Conservation (phyloP, 2,797 vertebrate species). For the Buphagus erythrorhynchus region DNA sequence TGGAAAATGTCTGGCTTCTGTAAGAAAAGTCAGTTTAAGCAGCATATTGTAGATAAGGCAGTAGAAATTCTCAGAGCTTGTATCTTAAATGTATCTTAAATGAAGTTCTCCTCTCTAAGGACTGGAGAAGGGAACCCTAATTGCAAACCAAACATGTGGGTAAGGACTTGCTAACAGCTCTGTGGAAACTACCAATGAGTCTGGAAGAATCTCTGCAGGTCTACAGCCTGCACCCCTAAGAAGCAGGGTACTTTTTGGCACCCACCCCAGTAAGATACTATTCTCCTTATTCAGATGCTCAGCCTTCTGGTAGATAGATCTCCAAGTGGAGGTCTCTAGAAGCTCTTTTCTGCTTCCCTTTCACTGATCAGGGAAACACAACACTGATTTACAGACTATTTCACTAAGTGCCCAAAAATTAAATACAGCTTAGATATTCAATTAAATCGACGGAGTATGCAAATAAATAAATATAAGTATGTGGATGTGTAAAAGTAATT, state of each 20-base stretch:
- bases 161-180: neutral
- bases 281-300: neutral
- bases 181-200: fast-evolving
- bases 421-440: neutral
- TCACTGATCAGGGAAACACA: neutral
- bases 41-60: neutral
- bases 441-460: neutral
- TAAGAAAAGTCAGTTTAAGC: neutral
- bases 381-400: neutral
- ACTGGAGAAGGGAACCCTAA: fast-evolving
- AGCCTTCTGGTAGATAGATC: neutral
- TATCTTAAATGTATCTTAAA: neutral
- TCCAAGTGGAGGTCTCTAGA: neutral
- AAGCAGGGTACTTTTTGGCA: neutral
- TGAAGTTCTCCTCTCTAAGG: neutral
- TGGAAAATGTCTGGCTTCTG: neutral
- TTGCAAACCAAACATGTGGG: fast-evolving
- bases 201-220: neutral
- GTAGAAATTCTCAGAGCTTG: neutral
- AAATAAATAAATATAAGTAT: neutral
- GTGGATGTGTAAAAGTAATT: neutral
- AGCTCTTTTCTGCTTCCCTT: neutral
- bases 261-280: fast-evolving
- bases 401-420: neutral
- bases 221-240: neutral